Evolutionary conservation across 2,113 vertebrate species (phyloP), one percentile per base, ranked within the genome.

Genomic region (Aegithalos caudatus): DNA sequence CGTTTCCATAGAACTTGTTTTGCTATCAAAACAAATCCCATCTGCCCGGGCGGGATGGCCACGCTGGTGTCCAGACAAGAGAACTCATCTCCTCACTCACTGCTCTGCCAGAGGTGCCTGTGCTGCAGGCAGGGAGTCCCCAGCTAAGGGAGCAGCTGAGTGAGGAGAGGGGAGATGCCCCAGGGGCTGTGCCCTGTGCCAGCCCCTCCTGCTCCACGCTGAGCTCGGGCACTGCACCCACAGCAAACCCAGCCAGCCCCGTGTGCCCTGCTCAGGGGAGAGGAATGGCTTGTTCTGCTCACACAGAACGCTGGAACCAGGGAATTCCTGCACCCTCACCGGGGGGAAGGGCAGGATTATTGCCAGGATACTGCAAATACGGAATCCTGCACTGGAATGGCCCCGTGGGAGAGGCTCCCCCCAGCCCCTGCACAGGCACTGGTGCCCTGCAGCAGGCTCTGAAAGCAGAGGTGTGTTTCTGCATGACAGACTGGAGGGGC

Each of bases 1-100:
- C 98, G 99, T 99, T 99, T 97, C 99, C 98, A 99, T 99, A 98
- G 99, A 98, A 97, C 95, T 98, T 97, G 97, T 98, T 99, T 98
- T 99, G 98, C 97, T 97, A 98, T 99, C 99, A 99, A 94, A 99
- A 99, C 99, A 99, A 95, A 97, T 96, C 97, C 57, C 74, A 98
- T 97, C 98, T 92, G 98, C 97, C 97, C 97, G 64, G 95, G 93
- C 95, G 14, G 58, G 95, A 97, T 90, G 97, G 97, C 45, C 64
- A 6, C 82, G 81, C 97, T 94, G 40, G 89, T 93, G 97, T 95
- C 91, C 94, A 76, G 94, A 96, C 76, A 74, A 94, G 95, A 92
- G 92, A 86, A 88, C 60, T 44, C 11, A 94, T 97, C 97, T 98
- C 96, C 97, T 97, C 45, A 22, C 66, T 76, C 58, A 28, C n/a